These are phyloP conservation scores for Eublepharis macularius DNA, from an alignment of 2,113 vertebrate genomes.

Conservation along the genomic window DNA sequence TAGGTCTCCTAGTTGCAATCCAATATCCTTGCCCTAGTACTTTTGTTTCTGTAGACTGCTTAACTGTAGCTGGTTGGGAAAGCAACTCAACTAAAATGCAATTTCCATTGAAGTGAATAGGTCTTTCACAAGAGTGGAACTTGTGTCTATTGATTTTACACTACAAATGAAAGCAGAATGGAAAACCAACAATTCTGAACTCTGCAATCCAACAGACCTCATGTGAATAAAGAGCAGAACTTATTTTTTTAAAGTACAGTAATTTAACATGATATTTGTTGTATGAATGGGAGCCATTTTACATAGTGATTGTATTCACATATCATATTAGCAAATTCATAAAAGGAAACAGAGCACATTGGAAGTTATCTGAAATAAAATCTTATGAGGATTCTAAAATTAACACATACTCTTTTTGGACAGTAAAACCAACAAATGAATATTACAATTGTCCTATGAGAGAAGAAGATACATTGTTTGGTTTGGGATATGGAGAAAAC, in stretches of 20 bases:
- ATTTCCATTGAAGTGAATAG: not conserved
- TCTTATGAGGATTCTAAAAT: not conserved
- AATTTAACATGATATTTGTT: conserved; percentile 31
- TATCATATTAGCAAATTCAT: not conserved
- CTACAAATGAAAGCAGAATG: not conserved
- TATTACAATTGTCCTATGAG: not conserved
- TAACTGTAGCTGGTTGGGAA: not conserved
- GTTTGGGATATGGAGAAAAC: not conserved
- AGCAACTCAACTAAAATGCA: too few species aligned
- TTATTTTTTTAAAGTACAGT: conserved; percentile 5
- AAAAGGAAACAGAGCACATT: not conserved
- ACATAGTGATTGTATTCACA: not conserved
- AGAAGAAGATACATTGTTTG: not conserved
- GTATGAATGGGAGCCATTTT: not conserved
- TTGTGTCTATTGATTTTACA: not conserved
- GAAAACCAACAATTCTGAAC: conserved; percentile 13
- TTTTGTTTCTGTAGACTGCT: not conserved
- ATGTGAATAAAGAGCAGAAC: conserved; percentile 19
- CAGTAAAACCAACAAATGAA: not conserved
- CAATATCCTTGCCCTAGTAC: not conserved
- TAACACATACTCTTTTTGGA: not conserved
- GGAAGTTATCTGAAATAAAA: not conserved
- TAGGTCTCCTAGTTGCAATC: not conserved
- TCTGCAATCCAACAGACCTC: conserved; percentile 23
- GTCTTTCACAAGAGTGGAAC: not conserved